Base-by-base conservation (phyloP, 2,797 vertebrate genomes). In the Tragelaphus oryx region DNA sequence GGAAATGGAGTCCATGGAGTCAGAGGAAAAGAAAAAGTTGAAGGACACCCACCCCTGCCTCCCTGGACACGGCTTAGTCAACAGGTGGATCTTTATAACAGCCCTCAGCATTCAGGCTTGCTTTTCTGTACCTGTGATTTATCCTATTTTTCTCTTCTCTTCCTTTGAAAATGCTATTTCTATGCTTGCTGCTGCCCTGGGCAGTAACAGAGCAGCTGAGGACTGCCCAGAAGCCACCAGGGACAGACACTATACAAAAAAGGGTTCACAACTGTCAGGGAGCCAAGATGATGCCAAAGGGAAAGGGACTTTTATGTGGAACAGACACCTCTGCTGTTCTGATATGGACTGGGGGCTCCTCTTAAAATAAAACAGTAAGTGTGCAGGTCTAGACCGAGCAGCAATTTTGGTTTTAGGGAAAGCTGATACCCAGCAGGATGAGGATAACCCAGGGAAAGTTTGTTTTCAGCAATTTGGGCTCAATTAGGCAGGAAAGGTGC, bases 321-420 rank as follows among this genome's bases (percentile, higher is more conserved):
- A 48, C 14, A 16, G 82, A 95, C 81, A 89, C 44, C 78, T 88
- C 30, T 22, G 62, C 94, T 68, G 54, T 30, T 55, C 95, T 91
- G 80, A 30, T 9, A 75, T 37, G 16, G 60, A 55, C 54, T 65
- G 82, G 60, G 94, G 24, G n/a, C 74, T 91, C 44, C 88, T 91
- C 95, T 94, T 68, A 92, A 97, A 97, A 97, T 60, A 48, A 62
- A 96, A 85, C n/a, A 18, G n/a, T 37, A 93, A 96, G 37, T 20
- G 24, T 5, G 1, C 60, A 95, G n/a, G 82, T 97, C 94, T 96
- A 97, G 84, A 95, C 92, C 46, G 76, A 79, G 90, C 55, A 30
- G 82, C 8, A 88, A 96, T 97, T 98, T 95, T 95, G 95, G 54
- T 50, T n/a, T 98, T n/a, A 80, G 82, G 84, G 97, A 96, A 98